These are phyloP conservation scores for Plusia festucae DNA, from an alignment of 2,888 invertebrate genomes.

Conservation along the genomic window DNA sequence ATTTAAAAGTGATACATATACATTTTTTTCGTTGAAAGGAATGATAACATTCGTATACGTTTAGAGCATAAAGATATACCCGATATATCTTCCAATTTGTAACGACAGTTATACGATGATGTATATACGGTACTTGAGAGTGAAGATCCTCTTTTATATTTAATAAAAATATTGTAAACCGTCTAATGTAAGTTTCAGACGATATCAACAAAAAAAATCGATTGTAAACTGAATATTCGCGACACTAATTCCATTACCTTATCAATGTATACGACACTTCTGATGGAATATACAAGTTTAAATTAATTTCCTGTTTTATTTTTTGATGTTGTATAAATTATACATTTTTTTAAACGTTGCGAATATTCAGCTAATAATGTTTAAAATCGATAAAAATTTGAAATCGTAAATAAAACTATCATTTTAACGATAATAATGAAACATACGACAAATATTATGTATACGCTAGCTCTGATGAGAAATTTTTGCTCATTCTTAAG, in stretches of 20 bases:
- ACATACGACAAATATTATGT: slow-evolving; percentile 92
- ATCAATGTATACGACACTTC: slow-evolving; percentile 59
- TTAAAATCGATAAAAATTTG: slow-evolving; percentile 69
- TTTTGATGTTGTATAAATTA: slow-evolving; percentile 51
- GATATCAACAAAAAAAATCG: slow-evolving; percentile 71
- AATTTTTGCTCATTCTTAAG: slow-evolving; percentile 90
- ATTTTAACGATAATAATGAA: slow-evolving; percentile 89
- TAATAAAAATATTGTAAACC: slow-evolving; percentile 87
- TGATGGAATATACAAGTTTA: slow-evolving; percentile 51
- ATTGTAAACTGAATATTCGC: slow-evolving; percentile 66
- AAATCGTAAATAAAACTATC: slow-evolving; percentile 88
- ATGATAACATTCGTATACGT: slow-evolving; percentile 93
- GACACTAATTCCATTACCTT: slow-evolving; percentile 46
- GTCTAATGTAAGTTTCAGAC: slow-evolving; percentile 82
- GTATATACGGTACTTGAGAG: slow-evolving; percentile 87
- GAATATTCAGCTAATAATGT: slow-evolving; percentile 70
- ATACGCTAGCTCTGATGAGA: slow-evolving; percentile 93
- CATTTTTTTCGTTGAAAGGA: slow-evolving; percentile 85
- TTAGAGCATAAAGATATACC: slow-evolving; percentile 85
- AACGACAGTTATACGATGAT: slow-evolving; percentile 87
- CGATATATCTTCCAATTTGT: slow-evolving; percentile 85
- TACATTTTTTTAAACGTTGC: slow-evolving; percentile 49
- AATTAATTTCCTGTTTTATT: slow-evolving; percentile 53
- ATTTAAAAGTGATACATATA: slow-evolving; percentile 84
- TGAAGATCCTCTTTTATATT: slow-evolving; percentile 86